These are phyloP conservation scores for Tichodroma muraria DNA, from an alignment of 2,113 vertebrate species.

Conservation along the genomic window DNA sequence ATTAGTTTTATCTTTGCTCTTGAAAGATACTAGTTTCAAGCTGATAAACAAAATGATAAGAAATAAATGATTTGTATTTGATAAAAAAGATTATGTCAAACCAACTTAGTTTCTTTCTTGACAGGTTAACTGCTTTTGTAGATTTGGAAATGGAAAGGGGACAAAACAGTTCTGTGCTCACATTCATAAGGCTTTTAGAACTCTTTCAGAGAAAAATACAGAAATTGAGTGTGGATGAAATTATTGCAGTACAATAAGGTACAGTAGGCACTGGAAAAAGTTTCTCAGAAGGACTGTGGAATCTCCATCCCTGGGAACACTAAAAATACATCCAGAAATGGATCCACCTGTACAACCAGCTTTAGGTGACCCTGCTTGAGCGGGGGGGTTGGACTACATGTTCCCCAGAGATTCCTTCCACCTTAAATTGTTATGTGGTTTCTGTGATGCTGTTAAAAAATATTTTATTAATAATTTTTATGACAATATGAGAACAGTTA, in stretches of 20 bases:
- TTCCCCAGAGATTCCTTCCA: background rate
- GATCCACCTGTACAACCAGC: background rate
- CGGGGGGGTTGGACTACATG: background rate
- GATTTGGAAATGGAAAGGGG: background rate
- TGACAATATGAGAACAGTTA: background rate
- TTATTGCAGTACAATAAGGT: background rate
- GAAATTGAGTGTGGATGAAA: background rate
- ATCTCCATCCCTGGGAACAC: background rate
- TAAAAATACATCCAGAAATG: background rate
- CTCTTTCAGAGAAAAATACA: background rate
- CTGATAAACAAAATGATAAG: background rate
- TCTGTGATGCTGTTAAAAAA: background rate
- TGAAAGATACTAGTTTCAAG: background rate
- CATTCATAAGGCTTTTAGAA: background rate
- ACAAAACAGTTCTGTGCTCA: background rate
- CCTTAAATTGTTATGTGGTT: background rate
- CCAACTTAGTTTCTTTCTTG: background rate
- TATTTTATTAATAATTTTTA: background rate
- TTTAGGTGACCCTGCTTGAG: background rate
- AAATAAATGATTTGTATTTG: background rate
- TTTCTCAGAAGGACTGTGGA: background rate
- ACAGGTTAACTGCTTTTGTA: background rate
- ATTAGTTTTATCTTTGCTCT: background rate
- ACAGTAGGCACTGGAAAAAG: background rate
- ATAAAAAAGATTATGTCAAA: background rate